Conservation (phyloP, 2,113 vertebrate genomes). For the Rhinogobius similis region DNA sequence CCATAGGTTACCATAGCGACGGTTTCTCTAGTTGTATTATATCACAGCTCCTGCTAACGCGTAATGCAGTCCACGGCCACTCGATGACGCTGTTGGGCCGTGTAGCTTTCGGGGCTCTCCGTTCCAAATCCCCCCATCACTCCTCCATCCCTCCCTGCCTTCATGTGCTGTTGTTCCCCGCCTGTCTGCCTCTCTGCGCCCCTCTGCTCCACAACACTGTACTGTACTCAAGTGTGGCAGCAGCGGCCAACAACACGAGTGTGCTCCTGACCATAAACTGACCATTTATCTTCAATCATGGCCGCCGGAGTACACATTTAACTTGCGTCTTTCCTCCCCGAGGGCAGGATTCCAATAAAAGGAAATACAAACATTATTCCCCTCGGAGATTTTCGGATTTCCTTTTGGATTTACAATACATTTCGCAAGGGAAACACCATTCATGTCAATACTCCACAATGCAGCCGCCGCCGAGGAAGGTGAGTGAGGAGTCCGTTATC, state of each 20-base stretch:
- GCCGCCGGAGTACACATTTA: constrained; percentile 76
- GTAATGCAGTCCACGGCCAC: constrained; percentile 22
- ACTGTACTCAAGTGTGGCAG: constrained; percentile 51
- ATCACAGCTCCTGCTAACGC: too few relatives aligned
- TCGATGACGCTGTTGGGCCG: constrained; percentile 42
- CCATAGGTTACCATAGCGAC: too few relatives aligned
- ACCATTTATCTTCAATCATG: constrained; percentile 74
- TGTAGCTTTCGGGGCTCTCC: constrained; percentile 37
- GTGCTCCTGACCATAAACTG: constrained; percentile 46
- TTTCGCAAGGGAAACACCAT: constrained; percentile 72
- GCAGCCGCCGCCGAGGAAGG: constrained; percentile 98
- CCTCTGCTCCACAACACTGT: constrained; percentile 47
- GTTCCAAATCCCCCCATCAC: constrained; percentile 17
- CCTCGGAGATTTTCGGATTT: constrained; percentile 51
- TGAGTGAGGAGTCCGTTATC: constrained; percentile 76
- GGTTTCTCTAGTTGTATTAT: too few relatives aligned
- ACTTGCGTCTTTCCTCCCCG: constrained; percentile 55
- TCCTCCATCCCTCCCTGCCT: constrained; percentile 7
- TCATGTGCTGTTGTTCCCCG: constrained; percentile 43
- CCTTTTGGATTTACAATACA: constrained; percentile 63
- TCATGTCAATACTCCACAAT: constrained; percentile 86
- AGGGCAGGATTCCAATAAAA: constrained; percentile 45
- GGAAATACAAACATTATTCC: constrained; percentile 32
- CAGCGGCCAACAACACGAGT: constrained; percentile 48
- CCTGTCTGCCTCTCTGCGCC: constrained; percentile 36